A percentile compares a stretch with the other conserved stretches of the same genome.
phyloP scores from a whole-genome alignment of 2,888 invertebrate genomes.

The Toxonevra muliebris region DNA sequence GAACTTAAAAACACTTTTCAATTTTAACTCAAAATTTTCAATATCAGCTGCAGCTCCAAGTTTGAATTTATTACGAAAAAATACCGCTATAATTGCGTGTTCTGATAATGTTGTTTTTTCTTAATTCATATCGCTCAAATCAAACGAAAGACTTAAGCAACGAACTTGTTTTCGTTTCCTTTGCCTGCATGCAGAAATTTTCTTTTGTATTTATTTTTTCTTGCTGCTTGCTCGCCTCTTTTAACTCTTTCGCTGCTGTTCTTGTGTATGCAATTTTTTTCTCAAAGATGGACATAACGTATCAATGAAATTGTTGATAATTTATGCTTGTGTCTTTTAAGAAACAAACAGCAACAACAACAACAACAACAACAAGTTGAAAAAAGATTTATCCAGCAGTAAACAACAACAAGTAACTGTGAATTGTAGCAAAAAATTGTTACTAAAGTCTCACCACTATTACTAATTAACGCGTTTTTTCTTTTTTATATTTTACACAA shows the following conservation, averaged over 20 bases:
- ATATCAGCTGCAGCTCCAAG: too few relatives aligned
- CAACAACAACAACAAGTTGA: neutral
- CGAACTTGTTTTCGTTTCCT: slow-evolving; percentile 42
- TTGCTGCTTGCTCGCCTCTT: slow-evolving; percentile 29
- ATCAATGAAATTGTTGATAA: slow-evolving; percentile 16
- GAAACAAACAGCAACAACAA: neutral
- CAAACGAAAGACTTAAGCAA: slow-evolving; percentile 42
- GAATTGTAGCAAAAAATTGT: neutral
- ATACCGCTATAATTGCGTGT: neutral
- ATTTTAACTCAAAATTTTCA: too few relatives aligned
- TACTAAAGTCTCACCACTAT: too few relatives aligned
- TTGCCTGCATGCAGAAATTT: slow-evolving; percentile 15
- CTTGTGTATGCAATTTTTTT: slow-evolving; percentile 19
- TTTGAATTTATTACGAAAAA: too few relatives aligned
- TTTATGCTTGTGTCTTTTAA: slow-evolving; percentile 9
- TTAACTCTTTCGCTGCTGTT: slow-evolving; percentile 32
- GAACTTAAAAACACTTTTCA: too few relatives aligned
- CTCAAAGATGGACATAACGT: slow-evolving; percentile 10
- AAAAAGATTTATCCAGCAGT: neutral
- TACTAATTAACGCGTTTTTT: too few relatives aligned
- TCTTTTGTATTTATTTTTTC: slow-evolving; percentile 28
- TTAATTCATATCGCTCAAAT: slow-evolving; percentile 10
- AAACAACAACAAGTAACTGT: neutral
- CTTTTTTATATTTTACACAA: too few relatives aligned
- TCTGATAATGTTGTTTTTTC: neutral